Evolutionary conservation across 2,797 vertebrate species (phyloP).

Genomic region (Leptatherina wallacei): DNA sequence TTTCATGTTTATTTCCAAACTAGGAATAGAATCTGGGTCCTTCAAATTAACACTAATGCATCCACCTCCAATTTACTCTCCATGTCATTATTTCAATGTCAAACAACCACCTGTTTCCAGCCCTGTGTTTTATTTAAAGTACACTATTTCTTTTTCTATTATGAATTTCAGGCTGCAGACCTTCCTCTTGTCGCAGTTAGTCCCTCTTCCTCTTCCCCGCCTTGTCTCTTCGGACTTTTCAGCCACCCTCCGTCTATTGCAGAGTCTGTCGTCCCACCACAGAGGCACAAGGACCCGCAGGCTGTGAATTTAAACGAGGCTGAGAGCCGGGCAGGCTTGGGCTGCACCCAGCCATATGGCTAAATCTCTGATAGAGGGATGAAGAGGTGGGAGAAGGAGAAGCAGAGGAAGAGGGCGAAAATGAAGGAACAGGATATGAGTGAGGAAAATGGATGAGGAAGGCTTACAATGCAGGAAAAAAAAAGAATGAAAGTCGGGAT

Average conservation of each 20-base stretch:
- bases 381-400: constrained; percentile 26
- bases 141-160: constrained; percentile 29
- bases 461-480: constrained; percentile 59
- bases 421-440: constrained; percentile 41
- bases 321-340: constrained; percentile 65
- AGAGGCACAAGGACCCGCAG: constrained; percentile 70
- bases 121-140: constrained; percentile 41
- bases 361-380: constrained; percentile 54
- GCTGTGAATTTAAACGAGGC: constrained; percentile 80
- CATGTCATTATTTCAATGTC: constrained; percentile 56
- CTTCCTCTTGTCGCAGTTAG: constrained; percentile 7
- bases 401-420: constrained; percentile 36
- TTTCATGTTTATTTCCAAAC: neutral
- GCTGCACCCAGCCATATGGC: constrained; percentile 78
- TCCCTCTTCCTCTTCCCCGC: constrained; percentile 20
- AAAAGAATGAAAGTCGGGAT: constrained; percentile 41
- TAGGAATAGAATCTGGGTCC: constrained; percentile 43
- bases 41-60: constrained; percentile 56
- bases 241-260: constrained; percentile 46
- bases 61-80: constrained; percentile 30
- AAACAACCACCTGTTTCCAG: constrained; percentile 57
- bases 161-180: constrained; percentile 35
- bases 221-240: constrained; percentile 39
- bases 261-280: constrained; percentile 54
- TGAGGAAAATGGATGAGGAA: constrained; percentile 36